These are phyloP conservation scores for Henicopernis longicauda DNA, from an alignment of 2,113 vertebrate genomes.

Conservation along the genomic window DNA sequence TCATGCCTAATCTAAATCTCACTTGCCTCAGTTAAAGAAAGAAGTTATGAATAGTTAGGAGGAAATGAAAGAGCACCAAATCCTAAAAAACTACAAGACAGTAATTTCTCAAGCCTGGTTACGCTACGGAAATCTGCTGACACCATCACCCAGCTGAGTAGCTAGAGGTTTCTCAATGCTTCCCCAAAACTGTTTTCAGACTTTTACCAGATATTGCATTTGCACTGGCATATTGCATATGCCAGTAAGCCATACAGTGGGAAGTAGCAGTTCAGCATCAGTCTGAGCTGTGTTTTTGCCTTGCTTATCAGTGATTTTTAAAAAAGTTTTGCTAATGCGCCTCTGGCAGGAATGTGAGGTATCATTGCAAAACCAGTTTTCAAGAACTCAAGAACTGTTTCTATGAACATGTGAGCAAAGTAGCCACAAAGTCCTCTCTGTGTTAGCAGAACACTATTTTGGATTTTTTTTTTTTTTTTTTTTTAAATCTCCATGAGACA, in stretches of 20 bases:
- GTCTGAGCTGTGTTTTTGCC: background rate
- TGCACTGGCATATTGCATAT: too few species aligned
- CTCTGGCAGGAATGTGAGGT: background rate
- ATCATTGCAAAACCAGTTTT: background rate
- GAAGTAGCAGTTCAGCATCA: background rate
- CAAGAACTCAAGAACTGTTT: background rate
- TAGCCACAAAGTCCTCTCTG: background rate
- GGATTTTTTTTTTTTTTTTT: background rate
- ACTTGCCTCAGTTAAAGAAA: background rate
- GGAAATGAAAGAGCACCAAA: background rate
- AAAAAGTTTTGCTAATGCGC: background rate
- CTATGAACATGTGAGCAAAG: background rate
- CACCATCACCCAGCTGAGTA: background rate
- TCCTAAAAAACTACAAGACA: background rate
- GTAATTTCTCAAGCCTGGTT: background rate
- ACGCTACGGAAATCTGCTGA: background rate
- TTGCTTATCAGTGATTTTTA: constrained; percentile 9
- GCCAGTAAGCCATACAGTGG: background rate
- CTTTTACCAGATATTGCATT: background rate
- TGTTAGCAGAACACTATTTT: background rate
- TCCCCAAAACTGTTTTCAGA: background rate
- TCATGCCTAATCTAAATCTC: background rate
- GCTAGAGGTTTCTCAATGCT: background rate
- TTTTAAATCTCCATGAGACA: background rate
- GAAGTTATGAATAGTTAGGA: background rate